Evolutionary conservation across 2,797 vertebrate species (phyloP).

Genomic region (Lateolabrax maculatus): DNA sequence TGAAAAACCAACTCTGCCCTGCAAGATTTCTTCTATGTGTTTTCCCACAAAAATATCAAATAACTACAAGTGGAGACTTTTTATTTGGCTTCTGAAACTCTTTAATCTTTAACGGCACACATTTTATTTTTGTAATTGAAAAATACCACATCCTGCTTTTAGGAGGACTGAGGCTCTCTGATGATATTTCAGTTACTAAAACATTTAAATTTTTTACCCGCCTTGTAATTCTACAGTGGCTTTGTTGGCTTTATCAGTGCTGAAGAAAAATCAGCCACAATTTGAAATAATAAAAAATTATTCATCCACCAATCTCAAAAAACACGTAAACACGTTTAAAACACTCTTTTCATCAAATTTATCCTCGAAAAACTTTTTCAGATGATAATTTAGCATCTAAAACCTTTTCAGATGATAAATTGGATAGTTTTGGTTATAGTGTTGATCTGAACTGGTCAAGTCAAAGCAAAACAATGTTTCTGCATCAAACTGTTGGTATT

Average conservation of each 20-base stretch:
- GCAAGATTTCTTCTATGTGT: background rate
- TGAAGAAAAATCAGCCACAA: background rate
- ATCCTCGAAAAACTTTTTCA: too few relatives aligned
- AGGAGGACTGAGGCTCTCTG: background rate
- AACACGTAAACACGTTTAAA: too few relatives aligned
- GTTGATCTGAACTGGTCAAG: background rate
- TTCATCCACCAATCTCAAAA: background rate
- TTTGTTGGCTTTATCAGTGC: background rate
- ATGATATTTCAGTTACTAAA: slow-evolving; percentile 17
- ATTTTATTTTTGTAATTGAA: slow-evolving; percentile 3
- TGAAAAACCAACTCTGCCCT: background rate
- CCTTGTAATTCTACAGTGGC: background rate
- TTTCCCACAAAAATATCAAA: background rate
- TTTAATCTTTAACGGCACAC: slow-evolving; percentile 25
- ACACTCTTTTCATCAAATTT: too few relatives aligned
- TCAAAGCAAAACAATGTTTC: background rate
- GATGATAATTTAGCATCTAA: too few relatives aligned
- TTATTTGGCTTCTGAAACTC: slow-evolving; percentile 6
- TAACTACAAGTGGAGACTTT: background rate
- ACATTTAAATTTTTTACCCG: background rate
- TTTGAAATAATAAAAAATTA: background rate
- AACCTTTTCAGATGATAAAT: background rate
- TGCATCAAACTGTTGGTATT: background rate
- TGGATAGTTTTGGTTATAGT: background rate
- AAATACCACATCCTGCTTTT: slow-evolving; percentile 22